Evolutionary conservation across 2,113 vertebrate species (phyloP).

Genomic region (Malaclemys terrapin): DNA sequence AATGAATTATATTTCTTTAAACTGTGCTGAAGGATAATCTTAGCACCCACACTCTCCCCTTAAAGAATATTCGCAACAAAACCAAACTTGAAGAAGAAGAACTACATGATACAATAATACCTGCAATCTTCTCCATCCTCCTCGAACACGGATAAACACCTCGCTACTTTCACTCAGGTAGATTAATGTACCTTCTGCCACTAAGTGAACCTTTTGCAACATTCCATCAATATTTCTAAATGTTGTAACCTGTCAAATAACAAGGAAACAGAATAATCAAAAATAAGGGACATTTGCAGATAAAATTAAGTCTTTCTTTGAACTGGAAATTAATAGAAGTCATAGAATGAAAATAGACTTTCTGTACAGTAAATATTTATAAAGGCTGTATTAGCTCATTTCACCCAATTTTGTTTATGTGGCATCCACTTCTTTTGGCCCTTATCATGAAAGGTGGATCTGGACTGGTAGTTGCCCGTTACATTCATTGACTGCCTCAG

Average conservation of each 20-base stretch:
- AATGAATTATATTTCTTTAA: not conserved
- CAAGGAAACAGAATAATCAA: not conserved
- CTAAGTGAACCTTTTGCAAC: conserved; percentile 84
- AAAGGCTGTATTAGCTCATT: not conserved
- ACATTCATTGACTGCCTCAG: too few relatives aligned
- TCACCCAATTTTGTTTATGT: not conserved
- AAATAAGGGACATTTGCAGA: not conserved
- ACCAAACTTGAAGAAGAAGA: not conserved
- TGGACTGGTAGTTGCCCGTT: too few relatives aligned
- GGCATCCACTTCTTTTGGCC: not conserved
- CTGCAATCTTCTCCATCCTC: conserved; percentile 95
- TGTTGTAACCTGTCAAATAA: conserved; percentile 80
- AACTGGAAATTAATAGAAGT: not conserved
- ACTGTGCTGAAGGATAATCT: not conserved
- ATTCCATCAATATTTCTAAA: conserved; percentile 84
- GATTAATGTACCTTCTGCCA: conserved; percentile 87
- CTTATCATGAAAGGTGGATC: too few relatives aligned
- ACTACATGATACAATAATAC: conserved; percentile 59
- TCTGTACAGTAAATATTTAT: not conserved
- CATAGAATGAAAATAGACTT: not conserved
- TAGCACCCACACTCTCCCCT: not conserved
- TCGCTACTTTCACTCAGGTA: conserved; percentile 86
- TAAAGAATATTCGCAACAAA: not conserved
- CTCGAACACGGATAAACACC: conserved; percentile 90
- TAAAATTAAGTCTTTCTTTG: not conserved